These are phyloP conservation scores for Melikaiella ostensackeni DNA, from an alignment of 2,888 invertebrate genomes.

Conservation along the genomic window DNA sequence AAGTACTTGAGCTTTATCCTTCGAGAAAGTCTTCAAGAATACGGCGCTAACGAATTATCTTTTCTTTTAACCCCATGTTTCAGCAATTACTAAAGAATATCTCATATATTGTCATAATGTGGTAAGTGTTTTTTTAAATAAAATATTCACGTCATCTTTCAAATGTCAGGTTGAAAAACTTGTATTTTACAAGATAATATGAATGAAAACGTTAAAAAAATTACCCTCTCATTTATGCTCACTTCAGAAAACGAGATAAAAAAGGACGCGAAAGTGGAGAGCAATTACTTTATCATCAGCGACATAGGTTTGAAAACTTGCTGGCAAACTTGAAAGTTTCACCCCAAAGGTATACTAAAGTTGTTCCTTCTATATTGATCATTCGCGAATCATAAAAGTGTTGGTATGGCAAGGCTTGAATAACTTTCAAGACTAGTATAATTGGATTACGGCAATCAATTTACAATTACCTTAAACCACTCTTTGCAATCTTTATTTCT, in stretches of 20 bases:
- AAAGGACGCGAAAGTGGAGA: slow-evolving; percentile 13
- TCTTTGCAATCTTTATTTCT: too few species aligned
- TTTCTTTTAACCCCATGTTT: neutral
- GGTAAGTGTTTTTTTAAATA: neutral
- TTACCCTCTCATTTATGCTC: neutral
- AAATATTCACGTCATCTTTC: neutral
- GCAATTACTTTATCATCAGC: slow-evolving; percentile 36
- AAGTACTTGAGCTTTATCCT: slow-evolving; percentile 11
- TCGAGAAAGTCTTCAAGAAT: neutral
- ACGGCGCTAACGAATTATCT: neutral
- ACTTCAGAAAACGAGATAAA: neutral
- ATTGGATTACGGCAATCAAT: neutral
- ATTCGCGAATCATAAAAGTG: slow-evolving; percentile 19
- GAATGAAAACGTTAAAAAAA: neutral
- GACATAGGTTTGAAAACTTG: slow-evolving; percentile 31
- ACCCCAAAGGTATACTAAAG: slow-evolving; percentile 30
- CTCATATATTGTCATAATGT: too few species aligned
- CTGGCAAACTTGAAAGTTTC: slow-evolving; percentile 31
- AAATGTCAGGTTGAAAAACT: neutral
- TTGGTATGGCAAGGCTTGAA: neutral
- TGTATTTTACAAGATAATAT: neutral
- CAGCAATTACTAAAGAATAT: neutral
- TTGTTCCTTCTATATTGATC: slow-evolving; percentile 12
- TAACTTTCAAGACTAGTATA: neutral
- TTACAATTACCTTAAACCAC: too few species aligned